Evolutionary conservation across 2,113 vertebrate species (phyloP), one percentile per base, ranked within the genome.

Genomic region (Salminus brasiliensis): DNA sequence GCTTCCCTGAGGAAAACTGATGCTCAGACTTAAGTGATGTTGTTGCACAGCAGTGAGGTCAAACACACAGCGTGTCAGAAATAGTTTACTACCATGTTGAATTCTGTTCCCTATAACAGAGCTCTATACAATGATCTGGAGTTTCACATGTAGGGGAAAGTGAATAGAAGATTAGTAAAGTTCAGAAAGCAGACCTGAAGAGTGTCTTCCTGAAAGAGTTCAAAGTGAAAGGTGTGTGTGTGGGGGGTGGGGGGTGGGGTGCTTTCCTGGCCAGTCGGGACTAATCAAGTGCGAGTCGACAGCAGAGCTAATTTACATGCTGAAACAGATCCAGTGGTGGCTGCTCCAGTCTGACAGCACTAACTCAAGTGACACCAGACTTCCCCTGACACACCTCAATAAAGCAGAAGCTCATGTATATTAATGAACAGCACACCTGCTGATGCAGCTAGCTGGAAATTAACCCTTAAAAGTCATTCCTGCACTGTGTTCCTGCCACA

Each of bases 331-430:
- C 47, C 80, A 84, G 87, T 74, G 78, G 82, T 87, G 86, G 88
- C 80, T 79, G 86, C 81, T 80, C 73, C 84, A 84, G 92, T 89
- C 81, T 85, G 89, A 88, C 15, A 78, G 69, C 73, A 65, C 41
- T 72, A 76, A 65, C 36, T 76, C 67, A 55, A 43, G 27, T 74
- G 39, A 70, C 72, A 85, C 86, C 85, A 85, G 82, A 82, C 66
- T 5, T 82, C 86, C 88, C 79, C 85, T 84, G 82, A 91, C 81
- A 81, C 63, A 83, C 89, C 86, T 90, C 89, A 91, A 92, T 90
- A 92, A 63, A 89, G 84, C 85, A 30, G 87, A 74, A 77, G 71
- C 88, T 92, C 91, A 92, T 93, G 90, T 91, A 92, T 93, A 92
- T 91, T 90, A 90, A 92, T 86, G 65, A 83, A 21, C 76, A 30